Percentiles rank a stretch among this genome's conserved stretches.
Conservation (phyloP, 2,888 invertebrate genomes). For the Acleris holmiana region DNA sequence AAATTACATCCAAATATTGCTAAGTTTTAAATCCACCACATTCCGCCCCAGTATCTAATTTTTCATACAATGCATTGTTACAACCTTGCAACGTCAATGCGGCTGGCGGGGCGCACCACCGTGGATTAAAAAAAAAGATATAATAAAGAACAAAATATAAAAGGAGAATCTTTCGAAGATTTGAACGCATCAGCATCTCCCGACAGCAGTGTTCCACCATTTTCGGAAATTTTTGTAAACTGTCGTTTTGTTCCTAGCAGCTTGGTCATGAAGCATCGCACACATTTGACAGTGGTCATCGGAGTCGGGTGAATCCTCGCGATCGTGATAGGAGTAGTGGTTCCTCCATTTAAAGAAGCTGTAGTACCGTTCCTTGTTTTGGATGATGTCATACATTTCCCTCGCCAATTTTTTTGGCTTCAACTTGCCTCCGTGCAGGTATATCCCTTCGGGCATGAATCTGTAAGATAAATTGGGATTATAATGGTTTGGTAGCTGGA, state of each 20-base stretch:
- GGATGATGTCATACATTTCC: conserved; percentile 46
- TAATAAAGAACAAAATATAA: no score
- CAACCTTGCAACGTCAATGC: no score
- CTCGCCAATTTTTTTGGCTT: conserved; percentile 42
- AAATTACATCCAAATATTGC: no score
- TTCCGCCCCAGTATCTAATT: no score
- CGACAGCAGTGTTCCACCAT: conserved; percentile 35
- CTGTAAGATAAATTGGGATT: conserved; percentile 43
- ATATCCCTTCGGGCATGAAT: conserved; percentile 52
- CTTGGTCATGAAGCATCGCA: conserved; percentile 43
- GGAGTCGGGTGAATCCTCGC: conserved; percentile 45
- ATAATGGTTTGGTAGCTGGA: not conserved
- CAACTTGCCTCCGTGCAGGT: conserved; percentile 46
- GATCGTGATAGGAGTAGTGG: conserved; percentile 46
- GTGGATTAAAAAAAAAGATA: no score
- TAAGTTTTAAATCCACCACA: no score
- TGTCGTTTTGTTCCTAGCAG: conserved; percentile 17
- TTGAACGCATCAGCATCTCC: not conserved
- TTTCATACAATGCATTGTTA: no score
- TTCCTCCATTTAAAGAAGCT: conserved; percentile 51
- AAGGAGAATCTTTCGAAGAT: not conserved
- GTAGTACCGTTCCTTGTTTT: conserved; percentile 45
- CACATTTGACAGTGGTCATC: conserved; percentile 52
- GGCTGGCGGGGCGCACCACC: no score
- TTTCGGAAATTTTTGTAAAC: conserved; percentile 28